These are phyloP conservation scores for Hirtodrosophila confusa DNA, from an alignment of 2,888 invertebrate genomes.

Conservation along the genomic window DNA sequence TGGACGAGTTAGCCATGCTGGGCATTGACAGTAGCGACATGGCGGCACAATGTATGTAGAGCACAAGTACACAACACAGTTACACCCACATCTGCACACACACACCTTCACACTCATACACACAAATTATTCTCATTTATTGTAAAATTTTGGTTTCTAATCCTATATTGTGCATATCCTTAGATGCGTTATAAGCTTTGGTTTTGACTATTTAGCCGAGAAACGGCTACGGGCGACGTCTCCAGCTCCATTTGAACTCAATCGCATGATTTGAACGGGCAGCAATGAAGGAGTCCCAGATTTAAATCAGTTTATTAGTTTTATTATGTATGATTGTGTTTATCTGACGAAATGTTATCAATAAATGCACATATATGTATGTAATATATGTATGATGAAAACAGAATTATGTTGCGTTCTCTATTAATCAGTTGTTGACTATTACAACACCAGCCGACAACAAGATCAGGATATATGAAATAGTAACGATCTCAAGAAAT, in stretches of 20 bases:
- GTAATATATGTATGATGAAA: slow-evolving; percentile 68
- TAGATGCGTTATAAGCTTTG: slow-evolving; percentile 65
- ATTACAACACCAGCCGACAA: too few relatives aligned
- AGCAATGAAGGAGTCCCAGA: slow-evolving; percentile 7
- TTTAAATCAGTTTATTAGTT: slow-evolving; percentile 35
- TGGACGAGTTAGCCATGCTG: slow-evolving; percentile 92
- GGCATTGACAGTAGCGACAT: slow-evolving; percentile 93
- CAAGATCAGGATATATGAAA: too few relatives aligned
- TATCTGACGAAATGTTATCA: slow-evolving; percentile 57
- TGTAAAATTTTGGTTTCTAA: too few relatives aligned
- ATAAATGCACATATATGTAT: slow-evolving; percentile 78
- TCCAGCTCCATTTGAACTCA: slow-evolving; percentile 10
- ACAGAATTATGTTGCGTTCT: neutral
- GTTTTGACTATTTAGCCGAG: slow-evolving; percentile 22
- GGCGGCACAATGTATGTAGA: slow-evolving; percentile 84
- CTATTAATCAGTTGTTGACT: neutral
- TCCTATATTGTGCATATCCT: slow-evolving; percentile 30
- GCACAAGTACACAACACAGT: slow-evolving; percentile 3
- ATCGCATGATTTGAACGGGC: neutral
- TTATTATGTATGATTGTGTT: slow-evolving; percentile 54
- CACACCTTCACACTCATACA: slow-evolving; percentile 5
- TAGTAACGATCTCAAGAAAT: too few relatives aligned
- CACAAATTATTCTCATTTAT: neutral
- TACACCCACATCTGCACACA: neutral
- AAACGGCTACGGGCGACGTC: slow-evolving; percentile 16